phyloP scores from a whole-genome alignment of 2,888 invertebrate species.

The Parthenolecanium corni region DNA sequence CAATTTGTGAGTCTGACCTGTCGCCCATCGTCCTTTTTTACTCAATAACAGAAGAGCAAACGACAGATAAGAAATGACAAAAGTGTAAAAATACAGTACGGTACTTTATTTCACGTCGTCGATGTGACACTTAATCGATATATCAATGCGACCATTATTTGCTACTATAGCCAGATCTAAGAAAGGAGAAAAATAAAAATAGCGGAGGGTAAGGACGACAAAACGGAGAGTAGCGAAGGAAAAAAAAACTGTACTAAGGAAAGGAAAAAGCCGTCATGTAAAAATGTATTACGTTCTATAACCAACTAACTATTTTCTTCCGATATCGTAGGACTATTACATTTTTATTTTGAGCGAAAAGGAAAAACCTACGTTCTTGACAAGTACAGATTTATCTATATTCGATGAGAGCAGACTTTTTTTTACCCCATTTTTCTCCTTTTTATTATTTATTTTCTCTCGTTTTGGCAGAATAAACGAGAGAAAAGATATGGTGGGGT shows the following conservation, averaged over 20 bases:
- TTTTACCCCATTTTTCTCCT: neutral
- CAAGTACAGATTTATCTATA: constrained; percentile 12
- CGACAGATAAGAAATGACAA: constrained; percentile 27
- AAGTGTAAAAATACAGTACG: constrained; percentile 23
- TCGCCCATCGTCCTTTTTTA: neutral
- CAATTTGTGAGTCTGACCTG: too few relatives aligned
- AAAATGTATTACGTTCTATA: constrained; percentile 23
- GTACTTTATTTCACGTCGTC: constrained; percentile 22
- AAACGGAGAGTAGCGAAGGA: too few relatives aligned
- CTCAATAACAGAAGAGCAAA: constrained; percentile 2
- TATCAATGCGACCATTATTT: constrained; percentile 26
- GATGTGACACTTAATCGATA: constrained; percentile 28
- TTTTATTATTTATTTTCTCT: neutral
- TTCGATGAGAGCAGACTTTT: too few relatives aligned
- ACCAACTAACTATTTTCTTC: constrained; percentile 17
- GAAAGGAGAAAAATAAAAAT: neutral
- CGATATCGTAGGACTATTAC: constrained; percentile 12
- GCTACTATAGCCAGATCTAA: neutral
- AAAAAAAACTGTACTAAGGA: too few relatives aligned
- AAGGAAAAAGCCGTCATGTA: constrained; percentile 17
- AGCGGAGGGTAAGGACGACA: too few relatives aligned
- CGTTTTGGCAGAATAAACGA: neutral
- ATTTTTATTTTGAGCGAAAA: neutral
- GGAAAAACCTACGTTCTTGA: constrained; percentile 5
- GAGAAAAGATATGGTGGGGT: neutral